Conservation (phyloP, 2,113 vertebrate genomes). For the Tetrax tetrax region DNA sequence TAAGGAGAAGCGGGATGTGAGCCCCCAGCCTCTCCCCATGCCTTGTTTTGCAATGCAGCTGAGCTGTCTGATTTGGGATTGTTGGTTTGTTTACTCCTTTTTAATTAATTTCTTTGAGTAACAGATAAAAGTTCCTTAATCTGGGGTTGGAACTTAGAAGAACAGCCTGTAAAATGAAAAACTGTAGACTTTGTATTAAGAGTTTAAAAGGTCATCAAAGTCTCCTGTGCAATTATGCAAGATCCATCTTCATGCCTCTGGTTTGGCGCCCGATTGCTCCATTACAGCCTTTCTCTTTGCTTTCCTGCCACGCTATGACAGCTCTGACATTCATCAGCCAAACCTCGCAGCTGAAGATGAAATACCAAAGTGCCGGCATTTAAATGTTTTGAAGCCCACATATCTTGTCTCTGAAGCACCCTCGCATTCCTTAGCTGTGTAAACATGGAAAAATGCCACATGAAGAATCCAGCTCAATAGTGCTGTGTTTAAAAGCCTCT, state of each 20-base stretch:
- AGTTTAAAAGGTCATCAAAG: constrained; percentile 2
- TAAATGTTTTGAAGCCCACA: not conserved
- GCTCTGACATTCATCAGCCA: not conserved
- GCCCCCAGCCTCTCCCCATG: not conserved
- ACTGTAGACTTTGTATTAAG: not conserved
- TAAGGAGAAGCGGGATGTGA: not conserved
- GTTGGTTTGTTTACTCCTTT: not conserved
- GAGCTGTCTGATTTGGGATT: not conserved
- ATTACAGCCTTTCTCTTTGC: not conserved
- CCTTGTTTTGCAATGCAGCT: not conserved
- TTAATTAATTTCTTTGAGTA: constrained; percentile 1
- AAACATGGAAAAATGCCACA: constrained; percentile 29
- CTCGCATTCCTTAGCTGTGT: not conserved
- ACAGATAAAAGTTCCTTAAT: not conserved
- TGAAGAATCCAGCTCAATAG: not conserved
- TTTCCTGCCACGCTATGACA: not conserved
- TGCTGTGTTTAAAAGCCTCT: not conserved
- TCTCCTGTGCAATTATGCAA: not conserved
- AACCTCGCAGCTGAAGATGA: constrained; percentile 1
- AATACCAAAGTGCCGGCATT: not conserved
- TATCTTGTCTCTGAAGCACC: constrained; percentile 7
- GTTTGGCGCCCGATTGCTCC: not conserved
- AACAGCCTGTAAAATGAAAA: not conserved
- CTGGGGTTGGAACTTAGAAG: not conserved
- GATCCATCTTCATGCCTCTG: not conserved